Conservation (phyloP, 2,113 vertebrate genomes). For the Apteryx owenii region DNA sequence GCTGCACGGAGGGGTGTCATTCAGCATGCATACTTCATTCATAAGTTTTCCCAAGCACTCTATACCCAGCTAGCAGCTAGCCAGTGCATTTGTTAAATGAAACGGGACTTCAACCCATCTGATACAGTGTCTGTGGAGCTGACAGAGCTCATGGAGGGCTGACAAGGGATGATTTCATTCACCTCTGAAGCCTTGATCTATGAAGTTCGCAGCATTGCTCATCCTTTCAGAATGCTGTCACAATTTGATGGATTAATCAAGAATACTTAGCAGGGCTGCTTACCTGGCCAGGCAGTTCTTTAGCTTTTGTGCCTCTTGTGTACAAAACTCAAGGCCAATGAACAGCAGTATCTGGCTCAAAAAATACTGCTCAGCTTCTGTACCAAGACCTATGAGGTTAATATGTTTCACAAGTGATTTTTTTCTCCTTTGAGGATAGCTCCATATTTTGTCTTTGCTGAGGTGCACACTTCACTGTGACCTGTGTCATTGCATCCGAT, state of each 20-base stretch:
- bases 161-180: constrained; percentile 52
- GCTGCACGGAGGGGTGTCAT: accelerated
- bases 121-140: not conserved
- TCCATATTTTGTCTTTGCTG: not conserved
- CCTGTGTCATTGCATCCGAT: accelerated
- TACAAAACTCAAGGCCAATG: not conserved
- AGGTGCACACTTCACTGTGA: not conserved
- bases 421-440: not conserved
- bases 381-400: not conserved
- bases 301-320: not conserved
- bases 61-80: not conserved
- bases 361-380: not conserved
- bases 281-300: constrained; percentile 5
- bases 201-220: not conserved
- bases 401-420: not conserved
- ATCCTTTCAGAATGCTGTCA: constrained; percentile 45
- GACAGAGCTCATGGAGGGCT: constrained; percentile 21
- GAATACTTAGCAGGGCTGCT: constrained; percentile 27
- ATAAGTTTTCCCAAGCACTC: not conserved
- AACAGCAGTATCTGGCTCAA: not conserved
- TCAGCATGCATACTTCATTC: not conserved
- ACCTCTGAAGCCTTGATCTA: constrained; percentile 30
- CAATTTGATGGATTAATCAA: constrained; percentile 63
- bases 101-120: not conserved
- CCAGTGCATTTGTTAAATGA: not conserved